phyloP scores from a whole-genome alignment of 1,140 invertebrate genomes.

The Limonius californicus region DNA sequence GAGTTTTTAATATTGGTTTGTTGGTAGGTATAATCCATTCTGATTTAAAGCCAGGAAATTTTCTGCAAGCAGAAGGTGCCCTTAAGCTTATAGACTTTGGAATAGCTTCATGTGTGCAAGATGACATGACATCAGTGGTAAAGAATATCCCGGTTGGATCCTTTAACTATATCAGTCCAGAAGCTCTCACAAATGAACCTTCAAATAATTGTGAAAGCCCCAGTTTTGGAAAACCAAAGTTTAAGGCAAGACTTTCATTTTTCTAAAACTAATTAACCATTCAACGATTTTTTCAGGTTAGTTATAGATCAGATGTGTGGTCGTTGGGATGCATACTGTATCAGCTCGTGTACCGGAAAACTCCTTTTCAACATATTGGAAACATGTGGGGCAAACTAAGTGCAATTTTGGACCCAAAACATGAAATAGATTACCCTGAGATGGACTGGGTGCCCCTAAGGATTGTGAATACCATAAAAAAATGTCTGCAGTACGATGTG shows the following conservation, averaged over 20 bases:
- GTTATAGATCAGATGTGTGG: constrained; percentile 94
- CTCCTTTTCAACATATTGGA: constrained; percentile 85
- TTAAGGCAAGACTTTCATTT: constrained; percentile 28
- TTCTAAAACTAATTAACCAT: background rate
- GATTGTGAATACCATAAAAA: constrained; percentile 58
- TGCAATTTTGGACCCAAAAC: constrained; percentile 76
- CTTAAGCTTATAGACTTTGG: constrained; percentile 98
- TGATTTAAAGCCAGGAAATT: constrained; percentile 96
- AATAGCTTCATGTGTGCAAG: constrained; percentile 86
- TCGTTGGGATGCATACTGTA: constrained; percentile 96
- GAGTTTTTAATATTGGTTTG: too few relatives aligned
- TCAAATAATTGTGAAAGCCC: constrained; percentile 38
- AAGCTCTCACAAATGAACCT: constrained; percentile 66
- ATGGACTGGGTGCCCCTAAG: constrained; percentile 46
- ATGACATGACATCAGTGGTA: constrained; percentile 85
- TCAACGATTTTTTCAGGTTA: constrained; percentile 62
- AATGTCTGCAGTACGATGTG: constrained; percentile 68
- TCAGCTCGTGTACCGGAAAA: constrained; percentile 83
- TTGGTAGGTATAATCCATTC: constrained; percentile 87
- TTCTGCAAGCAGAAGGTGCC: constrained; percentile 80
- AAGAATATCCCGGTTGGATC: constrained; percentile 82
- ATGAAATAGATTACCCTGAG: constrained; percentile 70
- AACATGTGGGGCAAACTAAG: constrained; percentile 72
- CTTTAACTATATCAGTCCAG: constrained; percentile 95
- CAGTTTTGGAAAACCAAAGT: constrained; percentile 46